A percentile compares a stretch with the other conserved stretches of the same genome.
Evolutionary conservation across 2,888 invertebrate genomes (phyloP).

Genomic region (Apocheima hispidaria): DNA sequence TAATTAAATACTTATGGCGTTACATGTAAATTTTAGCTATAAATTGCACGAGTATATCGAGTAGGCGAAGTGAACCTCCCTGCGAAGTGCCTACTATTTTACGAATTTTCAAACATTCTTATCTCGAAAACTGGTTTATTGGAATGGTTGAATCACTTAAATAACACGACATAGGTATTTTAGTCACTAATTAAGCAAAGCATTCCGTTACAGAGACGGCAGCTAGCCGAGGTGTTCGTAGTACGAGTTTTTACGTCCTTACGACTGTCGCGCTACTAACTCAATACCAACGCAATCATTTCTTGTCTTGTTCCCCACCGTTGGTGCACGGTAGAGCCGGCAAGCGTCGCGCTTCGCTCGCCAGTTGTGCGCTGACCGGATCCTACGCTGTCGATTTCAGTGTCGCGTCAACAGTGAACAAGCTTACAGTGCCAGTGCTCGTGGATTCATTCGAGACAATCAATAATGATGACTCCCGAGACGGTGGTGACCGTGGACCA

Average conservation of each 20-base stretch:
- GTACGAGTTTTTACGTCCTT: constrained; percentile 32
- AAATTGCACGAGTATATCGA: background rate
- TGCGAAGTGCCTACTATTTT: background rate
- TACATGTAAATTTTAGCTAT: background rate
- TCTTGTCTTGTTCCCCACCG: constrained; percentile 49
- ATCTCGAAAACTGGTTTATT: constrained; percentile 25
- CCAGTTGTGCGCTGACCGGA: constrained; percentile 75
- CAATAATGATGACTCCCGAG: constrained; percentile 92
- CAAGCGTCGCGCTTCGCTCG: constrained; percentile 44
- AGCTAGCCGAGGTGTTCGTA: constrained; percentile 12
- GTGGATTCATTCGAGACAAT: constrained; percentile 54
- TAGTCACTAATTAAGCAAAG: constrained; percentile 37
- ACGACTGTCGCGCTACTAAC: constrained; percentile 1
- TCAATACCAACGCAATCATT: background rate
- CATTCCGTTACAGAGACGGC: constrained; percentile 55
- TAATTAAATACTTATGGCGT: background rate
- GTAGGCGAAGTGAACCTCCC: background rate
- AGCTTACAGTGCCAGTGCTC: constrained; percentile 74
- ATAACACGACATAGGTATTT: constrained; percentile 15
- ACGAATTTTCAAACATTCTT: constrained; percentile 8
- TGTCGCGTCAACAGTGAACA: constrained; percentile 72
- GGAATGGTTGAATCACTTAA: constrained; percentile 4
- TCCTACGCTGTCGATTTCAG: constrained; percentile 71
- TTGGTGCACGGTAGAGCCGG: constrained; percentile 38
- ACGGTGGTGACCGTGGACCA: constrained; percentile 93